A percentile compares a stretch with the other conserved stretches of the same genome.
Conservation (phyloP, 2,888 invertebrate genomes). For the Gymnocheta viridis region DNA sequence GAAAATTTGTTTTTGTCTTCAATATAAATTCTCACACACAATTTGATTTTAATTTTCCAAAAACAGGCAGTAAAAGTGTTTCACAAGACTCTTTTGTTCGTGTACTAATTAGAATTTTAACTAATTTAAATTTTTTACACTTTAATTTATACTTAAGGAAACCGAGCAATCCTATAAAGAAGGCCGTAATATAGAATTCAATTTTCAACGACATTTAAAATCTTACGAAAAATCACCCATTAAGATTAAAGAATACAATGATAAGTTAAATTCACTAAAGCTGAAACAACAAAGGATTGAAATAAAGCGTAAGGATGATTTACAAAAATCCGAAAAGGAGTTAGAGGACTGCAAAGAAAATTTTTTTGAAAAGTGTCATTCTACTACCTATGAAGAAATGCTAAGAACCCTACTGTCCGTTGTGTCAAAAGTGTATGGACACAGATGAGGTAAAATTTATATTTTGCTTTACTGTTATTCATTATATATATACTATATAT, state of each 20-base stretch:
- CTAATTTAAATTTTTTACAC: too few relatives aligned
- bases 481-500: not conserved
- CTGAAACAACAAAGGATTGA: constrained; percentile 82
- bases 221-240: constrained; percentile 84
- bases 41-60: too few relatives aligned
- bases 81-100: too few relatives aligned
- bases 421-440: constrained; percentile 89
- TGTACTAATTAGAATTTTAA: too few relatives aligned
- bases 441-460: constrained; percentile 84
- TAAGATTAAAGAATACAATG: constrained; percentile 83
- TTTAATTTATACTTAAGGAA: too few relatives aligned
- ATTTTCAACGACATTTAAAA: constrained; percentile 84
- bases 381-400: constrained; percentile 86
- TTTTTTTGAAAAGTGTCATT: constrained; percentile 84
- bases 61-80: too few relatives aligned
- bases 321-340: constrained; percentile 85
- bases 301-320: constrained; percentile 85
- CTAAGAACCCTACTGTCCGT: constrained; percentile 90
- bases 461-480: not conserved
- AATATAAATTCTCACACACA: too few relatives aligned
- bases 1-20: too few relatives aligned
- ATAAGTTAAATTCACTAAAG: constrained; percentile 82
- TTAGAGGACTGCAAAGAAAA: constrained; percentile 84
- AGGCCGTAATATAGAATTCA: constrained; percentile 84
- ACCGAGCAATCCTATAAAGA: constrained; percentile 75